Evolutionary conservation across 2,113 vertebrate species (phyloP).

Genomic region (Gadus macrocephalus): DNA sequence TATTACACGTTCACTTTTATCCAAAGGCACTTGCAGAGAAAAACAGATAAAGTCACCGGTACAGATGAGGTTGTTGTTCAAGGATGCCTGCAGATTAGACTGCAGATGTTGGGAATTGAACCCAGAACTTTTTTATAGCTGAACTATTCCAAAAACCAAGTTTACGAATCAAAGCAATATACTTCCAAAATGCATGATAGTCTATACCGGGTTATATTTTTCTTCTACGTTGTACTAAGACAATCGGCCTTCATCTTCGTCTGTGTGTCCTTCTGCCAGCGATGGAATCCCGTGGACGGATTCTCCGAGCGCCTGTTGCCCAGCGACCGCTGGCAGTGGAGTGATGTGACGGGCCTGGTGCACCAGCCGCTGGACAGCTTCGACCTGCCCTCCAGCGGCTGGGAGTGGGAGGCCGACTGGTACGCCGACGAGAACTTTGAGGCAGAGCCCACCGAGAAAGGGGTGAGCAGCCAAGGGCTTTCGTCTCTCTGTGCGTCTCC

Average conservation of each 20-base stretch:
- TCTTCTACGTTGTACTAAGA: not conserved
- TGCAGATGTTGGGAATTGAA: no score
- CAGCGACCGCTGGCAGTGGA: slow-evolving; percentile 98
- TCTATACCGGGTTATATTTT: no score
- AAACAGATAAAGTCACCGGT: no score
- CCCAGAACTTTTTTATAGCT: no score
- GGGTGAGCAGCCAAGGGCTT: slow-evolving; percentile 71
- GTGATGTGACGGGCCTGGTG: slow-evolving; percentile 87
- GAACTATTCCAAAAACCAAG: no score
- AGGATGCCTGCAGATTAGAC: no score
- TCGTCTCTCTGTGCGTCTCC: no score
- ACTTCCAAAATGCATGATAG: no score
- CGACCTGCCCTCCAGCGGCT: slow-evolving; percentile 82
- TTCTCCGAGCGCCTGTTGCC: slow-evolving; percentile 92
- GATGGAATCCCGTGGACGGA: slow-evolving; percentile 94
- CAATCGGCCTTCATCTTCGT: not conserved
- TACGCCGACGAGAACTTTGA: slow-evolving; percentile 93
- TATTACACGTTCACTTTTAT: no score
- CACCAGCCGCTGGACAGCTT: slow-evolving; percentile 83
- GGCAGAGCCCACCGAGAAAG: slow-evolving; percentile 94
- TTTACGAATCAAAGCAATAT: no score
- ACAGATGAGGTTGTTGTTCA: no score
- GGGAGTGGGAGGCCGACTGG: slow-evolving; percentile 98
- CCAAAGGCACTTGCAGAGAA: no score
- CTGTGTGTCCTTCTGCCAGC: slow-evolving; percentile 61